phyloP scores from a whole-genome alignment of 2,113 vertebrate genomes.

The Geothlypis trichas region DNA sequence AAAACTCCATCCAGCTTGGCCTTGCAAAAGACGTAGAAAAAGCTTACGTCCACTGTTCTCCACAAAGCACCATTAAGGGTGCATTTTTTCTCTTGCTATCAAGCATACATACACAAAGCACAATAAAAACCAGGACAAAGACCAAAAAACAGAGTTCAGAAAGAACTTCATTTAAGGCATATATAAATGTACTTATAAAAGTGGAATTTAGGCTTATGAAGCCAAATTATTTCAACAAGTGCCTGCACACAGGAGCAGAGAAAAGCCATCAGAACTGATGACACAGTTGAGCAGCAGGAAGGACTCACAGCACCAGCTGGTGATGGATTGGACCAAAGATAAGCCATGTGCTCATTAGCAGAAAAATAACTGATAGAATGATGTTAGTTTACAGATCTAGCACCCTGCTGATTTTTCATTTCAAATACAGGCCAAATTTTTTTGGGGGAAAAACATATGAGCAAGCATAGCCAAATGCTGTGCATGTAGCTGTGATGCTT shows the following conservation, averaged over 20 bases:
- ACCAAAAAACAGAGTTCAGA: neutral
- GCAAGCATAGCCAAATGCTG: neutral
- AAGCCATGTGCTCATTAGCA: neutral
- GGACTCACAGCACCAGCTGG: neutral
- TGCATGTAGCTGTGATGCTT: neutral
- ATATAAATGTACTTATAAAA: neutral
- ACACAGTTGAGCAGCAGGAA: neutral
- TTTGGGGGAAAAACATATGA: rapidly evolving
- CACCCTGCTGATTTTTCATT: neutral
- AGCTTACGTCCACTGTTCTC: neutral
- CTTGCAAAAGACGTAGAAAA: neutral
- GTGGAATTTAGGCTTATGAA: neutral
- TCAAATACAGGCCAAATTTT: neutral
- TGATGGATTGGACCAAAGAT: neutral
- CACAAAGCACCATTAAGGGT: neutral
- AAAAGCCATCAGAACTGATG: neutral
- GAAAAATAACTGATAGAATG: neutral
- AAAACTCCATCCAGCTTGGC: neutral
- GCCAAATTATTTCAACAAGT: neutral
- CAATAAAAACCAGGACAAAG: neutral
- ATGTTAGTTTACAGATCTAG: neutral
- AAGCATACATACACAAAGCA: neutral
- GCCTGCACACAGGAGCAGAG: neutral
- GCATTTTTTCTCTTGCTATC: neutral
- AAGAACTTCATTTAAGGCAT: neutral